A percentile compares a stretch with the other conserved stretches of the same genome.
Conservation (phyloP, 2,113 vertebrate species). For the Tragelaphus strepsiceros region DNA sequence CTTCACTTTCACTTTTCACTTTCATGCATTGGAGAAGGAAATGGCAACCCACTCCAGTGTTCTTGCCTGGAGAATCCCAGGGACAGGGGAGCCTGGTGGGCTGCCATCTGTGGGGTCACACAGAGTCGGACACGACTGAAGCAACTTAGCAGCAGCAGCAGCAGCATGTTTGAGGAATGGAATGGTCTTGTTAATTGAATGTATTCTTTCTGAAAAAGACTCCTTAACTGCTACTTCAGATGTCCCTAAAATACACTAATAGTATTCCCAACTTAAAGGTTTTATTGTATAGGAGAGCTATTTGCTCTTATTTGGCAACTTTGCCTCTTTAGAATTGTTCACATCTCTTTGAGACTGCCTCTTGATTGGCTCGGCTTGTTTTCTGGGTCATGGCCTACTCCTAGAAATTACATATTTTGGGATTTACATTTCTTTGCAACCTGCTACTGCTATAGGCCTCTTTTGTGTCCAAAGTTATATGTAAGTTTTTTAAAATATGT, state of each 20-base stretch:
- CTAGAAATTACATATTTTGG: neutral
- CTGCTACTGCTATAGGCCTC: neutral
- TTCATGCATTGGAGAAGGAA: no score
- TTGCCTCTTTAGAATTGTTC: neutral
- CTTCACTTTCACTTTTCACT: no score
- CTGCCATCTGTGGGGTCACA: no score
- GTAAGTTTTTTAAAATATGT: neutral
- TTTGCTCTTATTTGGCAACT: neutral
- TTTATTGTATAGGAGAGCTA: neutral
- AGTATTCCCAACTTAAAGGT: neutral
- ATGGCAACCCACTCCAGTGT: no score
- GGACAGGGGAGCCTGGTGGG: no score
- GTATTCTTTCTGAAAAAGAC: neutral
- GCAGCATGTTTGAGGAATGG: neutral
- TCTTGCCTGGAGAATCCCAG: no score
- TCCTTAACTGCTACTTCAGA: neutral
- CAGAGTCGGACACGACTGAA: no score
- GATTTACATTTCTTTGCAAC: neutral
- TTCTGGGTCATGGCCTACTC: neutral
- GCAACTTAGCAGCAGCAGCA: no score
- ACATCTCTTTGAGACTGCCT: neutral
- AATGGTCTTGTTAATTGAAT: neutral
- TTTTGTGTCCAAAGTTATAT: neutral
- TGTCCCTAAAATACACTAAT: neutral
- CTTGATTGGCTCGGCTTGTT: neutral